phyloP scores from a whole-genome alignment of 1,140 invertebrate species.

The Cyphomyrmex costatus region DNA sequence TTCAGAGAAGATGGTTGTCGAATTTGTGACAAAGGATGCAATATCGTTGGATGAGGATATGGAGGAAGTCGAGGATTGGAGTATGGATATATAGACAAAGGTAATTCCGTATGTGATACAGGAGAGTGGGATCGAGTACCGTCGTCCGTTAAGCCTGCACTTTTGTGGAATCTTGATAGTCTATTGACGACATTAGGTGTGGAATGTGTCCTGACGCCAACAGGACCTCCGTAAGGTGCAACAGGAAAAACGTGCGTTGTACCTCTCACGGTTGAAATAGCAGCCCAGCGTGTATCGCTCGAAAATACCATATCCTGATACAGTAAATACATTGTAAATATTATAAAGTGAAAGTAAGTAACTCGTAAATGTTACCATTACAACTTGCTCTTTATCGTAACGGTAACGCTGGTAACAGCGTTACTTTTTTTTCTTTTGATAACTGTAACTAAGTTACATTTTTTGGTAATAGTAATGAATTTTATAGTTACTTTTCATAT shows the following conservation, averaged over 20 bases:
- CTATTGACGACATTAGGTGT: constrained; percentile 97
- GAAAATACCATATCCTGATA: constrained; percentile 95
- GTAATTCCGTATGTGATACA: constrained; percentile 87
- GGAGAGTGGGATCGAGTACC: constrained; percentile 92
- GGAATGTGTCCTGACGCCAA: constrained; percentile 96
- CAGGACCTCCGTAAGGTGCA: constrained; percentile 97
- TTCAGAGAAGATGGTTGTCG: constrained; percentile 91
- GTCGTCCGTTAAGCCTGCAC: constrained; percentile 94
- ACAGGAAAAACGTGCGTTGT: constrained; percentile 99
- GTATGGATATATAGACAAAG: constrained; percentile 91
- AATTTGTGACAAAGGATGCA: constrained; percentile 94
- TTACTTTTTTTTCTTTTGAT: no score
- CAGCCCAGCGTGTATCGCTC: constrained; percentile 97
- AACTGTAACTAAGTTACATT: no score
- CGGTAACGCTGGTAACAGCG: no score
- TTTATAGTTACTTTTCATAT: no score
- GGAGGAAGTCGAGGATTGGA: constrained; percentile 96
- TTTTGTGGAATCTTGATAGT: constrained; percentile 97
- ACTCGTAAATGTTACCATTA: no score
- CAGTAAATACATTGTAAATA: constrained; percentile 11
- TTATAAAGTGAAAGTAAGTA: no score
- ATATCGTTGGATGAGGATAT: constrained; percentile 93
- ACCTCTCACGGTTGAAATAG: constrained; percentile 97
- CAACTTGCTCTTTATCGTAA: no score
- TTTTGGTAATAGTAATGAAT: no score